Conservation (phyloP, 2,113 vertebrate genomes). For the Willisornis vidua region DNA sequence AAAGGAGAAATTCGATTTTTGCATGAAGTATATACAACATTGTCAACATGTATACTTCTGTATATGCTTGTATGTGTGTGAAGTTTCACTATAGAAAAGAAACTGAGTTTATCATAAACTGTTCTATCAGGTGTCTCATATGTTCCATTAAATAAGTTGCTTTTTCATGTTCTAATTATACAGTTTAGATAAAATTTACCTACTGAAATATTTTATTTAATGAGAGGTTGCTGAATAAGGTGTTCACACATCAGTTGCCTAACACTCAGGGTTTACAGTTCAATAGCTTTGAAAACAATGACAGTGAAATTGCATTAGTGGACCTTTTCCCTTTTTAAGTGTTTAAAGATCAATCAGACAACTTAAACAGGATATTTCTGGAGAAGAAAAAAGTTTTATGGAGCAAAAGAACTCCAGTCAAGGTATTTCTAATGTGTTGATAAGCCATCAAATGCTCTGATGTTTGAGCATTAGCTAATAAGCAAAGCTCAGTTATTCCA, state of each 20-base stretch:
- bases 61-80: background rate
- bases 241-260: slow-evolving; percentile 27
- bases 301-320: slow-evolving; percentile 39
- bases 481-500: background rate
- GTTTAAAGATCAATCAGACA: background rate
- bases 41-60: background rate
- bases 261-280: slow-evolving; percentile 2
- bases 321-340: background rate
- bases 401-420: background rate
- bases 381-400: background rate
- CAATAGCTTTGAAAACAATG: slow-evolving; percentile 42
- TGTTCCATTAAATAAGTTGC: background rate
- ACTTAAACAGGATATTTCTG: background rate
- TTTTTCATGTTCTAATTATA: background rate
- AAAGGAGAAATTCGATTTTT: background rate
- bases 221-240: background rate
- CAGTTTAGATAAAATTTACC: background rate
- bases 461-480: background rate
- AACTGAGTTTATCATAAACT: background rate
- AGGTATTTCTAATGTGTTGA: background rate
- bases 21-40: background rate
- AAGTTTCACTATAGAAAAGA: background rate
- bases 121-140: background rate
- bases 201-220: slow-evolving; percentile 1
- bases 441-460: background rate